phyloP scores from a whole-genome alignment of 2,113 vertebrate species.

The Gymnobelideus leadbeateri region DNA sequence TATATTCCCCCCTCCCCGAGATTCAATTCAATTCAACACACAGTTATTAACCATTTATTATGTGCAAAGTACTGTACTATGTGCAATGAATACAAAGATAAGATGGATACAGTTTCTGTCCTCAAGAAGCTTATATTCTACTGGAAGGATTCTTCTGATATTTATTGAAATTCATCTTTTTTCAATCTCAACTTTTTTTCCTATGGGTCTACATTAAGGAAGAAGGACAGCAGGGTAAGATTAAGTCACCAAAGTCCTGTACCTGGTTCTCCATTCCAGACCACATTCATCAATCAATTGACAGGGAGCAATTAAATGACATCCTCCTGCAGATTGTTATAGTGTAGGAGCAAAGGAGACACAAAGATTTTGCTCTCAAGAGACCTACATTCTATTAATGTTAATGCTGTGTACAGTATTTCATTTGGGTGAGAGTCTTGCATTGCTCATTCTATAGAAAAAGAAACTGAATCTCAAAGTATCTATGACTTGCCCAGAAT shows the following conservation, averaged over 20 bases:
- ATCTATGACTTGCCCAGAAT: neutral
- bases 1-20: neutral
- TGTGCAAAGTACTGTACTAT: no score
- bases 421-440: slow-evolving; percentile 29
- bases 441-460: slow-evolving; percentile 32
- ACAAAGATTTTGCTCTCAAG: neutral
- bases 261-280: neutral
- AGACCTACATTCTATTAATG: neutral
- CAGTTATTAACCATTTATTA: no score
- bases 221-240: neutral
- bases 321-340: slow-evolving; percentile 43
- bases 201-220: neutral
- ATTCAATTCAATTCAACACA: no score
- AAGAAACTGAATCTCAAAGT: neutral
- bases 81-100: no score
- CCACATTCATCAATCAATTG: slow-evolving; percentile 1
- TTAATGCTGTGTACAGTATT: neutral
- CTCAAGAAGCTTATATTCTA: neutral
- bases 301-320: slow-evolving; percentile 20
- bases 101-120: neutral
- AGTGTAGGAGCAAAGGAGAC: slow-evolving; percentile 26
- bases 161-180: neutral
- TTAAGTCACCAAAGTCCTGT: neutral
- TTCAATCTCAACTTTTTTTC: neutral
- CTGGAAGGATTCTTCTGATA: neutral